A percentile compares a stretch with the other conserved stretches of the same genome.
phyloP scores from a whole-genome alignment of 2,113 vertebrate species.

The Oriolus oriolus region DNA sequence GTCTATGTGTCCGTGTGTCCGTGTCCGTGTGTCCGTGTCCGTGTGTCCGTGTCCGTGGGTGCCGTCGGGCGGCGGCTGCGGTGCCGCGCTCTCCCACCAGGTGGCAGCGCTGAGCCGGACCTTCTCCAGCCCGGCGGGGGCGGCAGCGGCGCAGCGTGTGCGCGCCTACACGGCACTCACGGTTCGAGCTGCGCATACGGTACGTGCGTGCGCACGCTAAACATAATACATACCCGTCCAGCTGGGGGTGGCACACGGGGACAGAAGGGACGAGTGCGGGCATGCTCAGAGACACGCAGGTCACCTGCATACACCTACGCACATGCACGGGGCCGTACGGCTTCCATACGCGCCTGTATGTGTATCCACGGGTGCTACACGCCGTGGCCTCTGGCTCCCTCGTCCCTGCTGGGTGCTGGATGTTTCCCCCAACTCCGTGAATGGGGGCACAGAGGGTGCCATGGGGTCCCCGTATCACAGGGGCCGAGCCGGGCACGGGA shows the following conservation, averaged over 20 bases:
- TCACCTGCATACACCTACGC: not conserved
- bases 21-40: accelerated
- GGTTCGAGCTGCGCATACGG: accelerated
- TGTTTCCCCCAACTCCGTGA: accelerated
- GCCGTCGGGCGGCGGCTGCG: not conserved
- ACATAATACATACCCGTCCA: accelerated
- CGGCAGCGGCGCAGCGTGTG: accelerated
- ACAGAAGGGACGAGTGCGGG: not conserved
- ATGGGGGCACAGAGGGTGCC: not conserved
- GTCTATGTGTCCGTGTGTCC: not conserved
- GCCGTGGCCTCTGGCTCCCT: accelerated
- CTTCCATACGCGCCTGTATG: accelerated
- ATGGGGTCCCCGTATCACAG: accelerated
- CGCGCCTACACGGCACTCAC: not conserved
- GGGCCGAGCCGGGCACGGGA: accelerated
- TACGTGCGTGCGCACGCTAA: accelerated
- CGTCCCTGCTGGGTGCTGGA: not conserved
- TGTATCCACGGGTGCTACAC: not conserved
- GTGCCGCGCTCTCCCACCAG: not conserved
- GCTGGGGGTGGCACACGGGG: not conserved
- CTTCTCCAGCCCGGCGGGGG: not conserved
- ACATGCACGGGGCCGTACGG: accelerated
- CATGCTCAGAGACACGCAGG: not conserved
- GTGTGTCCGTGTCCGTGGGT: not conserved
- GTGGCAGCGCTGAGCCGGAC: not conserved